Conservation (phyloP, 2,888 invertebrate species). For the Ischnura elegans region DNA sequence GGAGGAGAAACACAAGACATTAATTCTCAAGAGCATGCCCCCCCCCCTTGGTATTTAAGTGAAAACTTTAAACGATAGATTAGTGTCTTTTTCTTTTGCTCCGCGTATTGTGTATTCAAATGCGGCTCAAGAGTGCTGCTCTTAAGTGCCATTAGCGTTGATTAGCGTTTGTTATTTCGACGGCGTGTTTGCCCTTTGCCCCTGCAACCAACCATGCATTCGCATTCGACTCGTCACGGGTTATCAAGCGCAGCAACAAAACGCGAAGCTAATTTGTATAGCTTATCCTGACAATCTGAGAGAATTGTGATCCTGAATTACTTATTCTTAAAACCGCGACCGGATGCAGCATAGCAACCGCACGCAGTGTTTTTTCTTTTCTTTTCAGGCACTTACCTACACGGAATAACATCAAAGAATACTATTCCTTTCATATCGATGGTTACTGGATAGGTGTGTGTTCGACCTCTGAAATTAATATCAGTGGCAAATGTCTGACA, state of each 20-base stretch:
- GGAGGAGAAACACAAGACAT: background rate
- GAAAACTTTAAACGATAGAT: background rate
- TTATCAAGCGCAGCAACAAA: background rate
- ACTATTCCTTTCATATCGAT: too few relatives aligned
- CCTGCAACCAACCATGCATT: background rate
- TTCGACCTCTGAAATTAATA: too few relatives aligned
- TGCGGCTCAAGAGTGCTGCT: background rate
- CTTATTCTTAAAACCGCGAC: too few relatives aligned
- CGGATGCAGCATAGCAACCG: background rate
- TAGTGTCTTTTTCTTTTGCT: background rate
- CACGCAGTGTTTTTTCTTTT: background rate
- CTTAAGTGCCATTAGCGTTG: background rate
- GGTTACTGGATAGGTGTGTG: too few relatives aligned
- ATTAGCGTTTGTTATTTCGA: background rate
- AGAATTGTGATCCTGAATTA: background rate
- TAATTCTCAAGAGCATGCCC: background rate
- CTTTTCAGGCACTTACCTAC: too few relatives aligned
- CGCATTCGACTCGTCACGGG: background rate
- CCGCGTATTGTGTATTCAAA: background rate
- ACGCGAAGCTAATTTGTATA: background rate
- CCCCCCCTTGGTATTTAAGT: background rate
- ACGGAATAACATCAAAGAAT: too few relatives aligned
- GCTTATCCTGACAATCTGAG: background rate
- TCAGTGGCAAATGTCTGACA: too few relatives aligned
- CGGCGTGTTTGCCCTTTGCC: background rate